Evolutionary conservation across 2,797 vertebrate species (phyloP).

Genomic region (Sebastiscus albofasciatus): DNA sequence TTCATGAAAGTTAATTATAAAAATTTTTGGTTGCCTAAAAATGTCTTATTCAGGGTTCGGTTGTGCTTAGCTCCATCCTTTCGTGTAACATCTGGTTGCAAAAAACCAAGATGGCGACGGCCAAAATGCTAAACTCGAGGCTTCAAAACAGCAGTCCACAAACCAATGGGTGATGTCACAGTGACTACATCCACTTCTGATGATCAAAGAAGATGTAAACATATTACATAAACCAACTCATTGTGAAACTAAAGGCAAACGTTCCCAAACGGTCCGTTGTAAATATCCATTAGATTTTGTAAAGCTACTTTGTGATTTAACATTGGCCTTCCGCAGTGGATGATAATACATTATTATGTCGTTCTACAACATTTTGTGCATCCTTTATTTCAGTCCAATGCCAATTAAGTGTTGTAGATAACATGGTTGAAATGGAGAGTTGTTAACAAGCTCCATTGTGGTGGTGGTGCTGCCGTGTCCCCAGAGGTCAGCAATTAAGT

Average conservation of each 20-base stretch:
- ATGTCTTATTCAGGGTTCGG: no score
- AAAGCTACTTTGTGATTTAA: background rate
- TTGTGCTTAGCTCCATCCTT: no score
- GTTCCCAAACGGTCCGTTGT: background rate
- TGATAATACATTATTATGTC: background rate
- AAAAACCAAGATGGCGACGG: accelerated
- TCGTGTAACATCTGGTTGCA: no score
- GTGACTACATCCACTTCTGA: no score
- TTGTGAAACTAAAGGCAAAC: background rate
- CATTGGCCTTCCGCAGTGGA: background rate
- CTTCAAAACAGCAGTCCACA: no score
- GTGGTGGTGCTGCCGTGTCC: background rate
- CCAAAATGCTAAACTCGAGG: no score
- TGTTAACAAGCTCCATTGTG: background rate
- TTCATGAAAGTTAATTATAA: no score
- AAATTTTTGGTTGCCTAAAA: no score
- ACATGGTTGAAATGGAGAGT: background rate
- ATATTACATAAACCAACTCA: background rate
- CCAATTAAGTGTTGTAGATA: background rate
- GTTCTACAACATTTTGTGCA: background rate
- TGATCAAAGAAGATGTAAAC: background rate
- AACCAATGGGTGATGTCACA: no score
- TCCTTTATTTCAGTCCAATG: background rate
- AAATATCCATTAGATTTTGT: background rate
- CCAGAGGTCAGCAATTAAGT: constrained; percentile 10